Evolutionary conservation across 2,113 vertebrate species (phyloP).

Genomic region (Pelvicachromis taeniatus): DNA sequence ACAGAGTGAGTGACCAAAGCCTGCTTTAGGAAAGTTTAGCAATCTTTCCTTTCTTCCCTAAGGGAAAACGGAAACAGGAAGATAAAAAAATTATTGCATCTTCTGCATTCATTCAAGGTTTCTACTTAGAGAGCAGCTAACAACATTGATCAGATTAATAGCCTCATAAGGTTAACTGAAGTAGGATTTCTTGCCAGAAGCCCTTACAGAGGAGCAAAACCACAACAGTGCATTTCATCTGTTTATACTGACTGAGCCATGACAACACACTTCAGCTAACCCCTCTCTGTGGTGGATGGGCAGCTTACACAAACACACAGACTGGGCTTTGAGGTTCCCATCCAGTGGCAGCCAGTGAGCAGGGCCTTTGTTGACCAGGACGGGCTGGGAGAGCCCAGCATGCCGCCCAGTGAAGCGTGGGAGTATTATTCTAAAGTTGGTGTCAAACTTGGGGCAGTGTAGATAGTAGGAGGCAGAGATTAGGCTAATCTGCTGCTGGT

Average conservation of each 20-base stretch:
- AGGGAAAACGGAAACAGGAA: not conserved
- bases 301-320: slow-evolving; percentile 50
- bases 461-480: slow-evolving; percentile 47
- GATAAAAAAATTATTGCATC: not conserved
- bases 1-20: not conserved
- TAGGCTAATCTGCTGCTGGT: slow-evolving; percentile 44
- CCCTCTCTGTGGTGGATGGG: slow-evolving; percentile 10
- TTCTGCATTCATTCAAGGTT: not conserved
- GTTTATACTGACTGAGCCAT: slow-evolving; percentile 4
- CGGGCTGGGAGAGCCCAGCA: slow-evolving; percentile 17
- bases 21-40: not conserved
- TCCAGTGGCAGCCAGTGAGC: slow-evolving; percentile 20
- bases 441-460: slow-evolving; percentile 66
- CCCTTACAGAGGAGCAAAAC: slow-evolving; percentile 20
- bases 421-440: slow-evolving; percentile 58
- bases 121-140: not conserved
- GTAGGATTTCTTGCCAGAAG: not conserved
- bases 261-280: slow-evolving; percentile 37
- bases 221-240: not conserved
- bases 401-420: slow-evolving; percentile 42
- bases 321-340: slow-evolving; percentile 42
- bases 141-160: not conserved
- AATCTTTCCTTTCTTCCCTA: not conserved
- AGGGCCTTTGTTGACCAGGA: slow-evolving; percentile 47
- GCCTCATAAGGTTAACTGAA: not conserved